phyloP scores from a whole-genome alignment of 2,113 vertebrate species.

The Nerophis ophidion region DNA sequence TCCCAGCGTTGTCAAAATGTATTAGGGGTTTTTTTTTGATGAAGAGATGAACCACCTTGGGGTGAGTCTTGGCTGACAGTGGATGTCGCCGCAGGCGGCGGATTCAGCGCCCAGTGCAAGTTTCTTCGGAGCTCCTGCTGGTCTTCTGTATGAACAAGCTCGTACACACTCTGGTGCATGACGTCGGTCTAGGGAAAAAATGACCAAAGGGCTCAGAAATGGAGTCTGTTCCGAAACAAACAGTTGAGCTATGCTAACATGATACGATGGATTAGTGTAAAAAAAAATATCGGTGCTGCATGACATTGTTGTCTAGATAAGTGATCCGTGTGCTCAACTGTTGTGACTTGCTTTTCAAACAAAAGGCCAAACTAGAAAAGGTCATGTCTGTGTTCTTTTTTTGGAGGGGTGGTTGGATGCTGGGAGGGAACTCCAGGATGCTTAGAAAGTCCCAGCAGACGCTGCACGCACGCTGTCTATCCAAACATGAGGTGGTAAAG shows the following conservation, averaged over 20 bases:
- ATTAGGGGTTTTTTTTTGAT: no score
- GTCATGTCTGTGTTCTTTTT: constrained; percentile 19
- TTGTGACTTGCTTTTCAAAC: constrained; percentile 15
- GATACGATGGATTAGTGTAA: no score
- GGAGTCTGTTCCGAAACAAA: neutral
- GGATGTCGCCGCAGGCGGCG: constrained; percentile 14
- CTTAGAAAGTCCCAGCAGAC: constrained; percentile 20
- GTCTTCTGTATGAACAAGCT: constrained; percentile 78
- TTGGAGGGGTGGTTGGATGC: constrained; percentile 6
- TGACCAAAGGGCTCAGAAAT: neutral
- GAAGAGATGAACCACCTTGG: constrained; percentile 38
- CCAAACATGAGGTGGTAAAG: neutral
- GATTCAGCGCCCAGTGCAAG: constrained; percentile 75
- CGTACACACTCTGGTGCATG: constrained; percentile 78
- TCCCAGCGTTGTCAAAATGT: no score
- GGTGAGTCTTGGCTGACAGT: constrained; percentile 42
- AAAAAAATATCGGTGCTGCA: no score
- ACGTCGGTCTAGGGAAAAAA: constrained; percentile 70
- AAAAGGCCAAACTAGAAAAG: constrained; percentile 54
- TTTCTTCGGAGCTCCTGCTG: constrained; percentile 76
- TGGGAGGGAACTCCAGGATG: constrained; percentile 17
- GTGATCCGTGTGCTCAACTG: neutral
- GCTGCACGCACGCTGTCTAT: constrained; percentile 31
- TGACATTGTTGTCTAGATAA: neutral
- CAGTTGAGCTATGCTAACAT: neutral